Conservation (phyloP, 2,797 vertebrate species). For the Aulostomus chinensis region DNA sequence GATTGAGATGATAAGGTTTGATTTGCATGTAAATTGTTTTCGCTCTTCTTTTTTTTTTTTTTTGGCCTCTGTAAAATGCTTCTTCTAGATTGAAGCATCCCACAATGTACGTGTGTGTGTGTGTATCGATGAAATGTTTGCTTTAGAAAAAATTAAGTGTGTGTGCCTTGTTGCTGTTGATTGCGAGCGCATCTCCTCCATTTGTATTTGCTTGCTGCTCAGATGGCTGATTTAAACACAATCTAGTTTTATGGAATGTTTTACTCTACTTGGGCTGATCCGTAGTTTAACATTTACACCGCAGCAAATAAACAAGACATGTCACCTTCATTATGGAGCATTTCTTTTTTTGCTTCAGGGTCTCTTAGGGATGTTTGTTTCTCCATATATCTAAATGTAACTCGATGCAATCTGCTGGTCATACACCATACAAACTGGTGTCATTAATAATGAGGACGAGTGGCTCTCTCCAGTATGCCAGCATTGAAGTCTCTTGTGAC, state of each 20-base stretch:
- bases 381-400: no score
- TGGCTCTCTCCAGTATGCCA: slow-evolving; percentile 52
- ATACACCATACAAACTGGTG: slow-evolving; percentile 35
- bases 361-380: no score
- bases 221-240: slow-evolving; percentile 41
- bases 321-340: slow-evolving; percentile 17
- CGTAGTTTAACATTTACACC: slow-evolving; percentile 24
- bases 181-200: slow-evolving; percentile 32
- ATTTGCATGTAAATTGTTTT: slow-evolving; percentile 87
- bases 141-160: slow-evolving; percentile 4
- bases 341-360: no score
- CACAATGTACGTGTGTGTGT: slow-evolving; percentile 29
- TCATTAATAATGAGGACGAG: slow-evolving; percentile 72
- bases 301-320: slow-evolving; percentile 5
- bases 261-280: slow-evolving; percentile 7
- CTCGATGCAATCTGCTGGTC: slow-evolving; percentile 42
- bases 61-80: slow-evolving; percentile 44
- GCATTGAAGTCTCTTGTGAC: slow-evolving; percentile 53
- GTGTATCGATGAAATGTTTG: slow-evolving; percentile 38
- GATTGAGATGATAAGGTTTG: slow-evolving; percentile 81
- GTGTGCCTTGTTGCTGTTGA: slow-evolving; percentile 40
- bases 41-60: slow-evolving; percentile 55
- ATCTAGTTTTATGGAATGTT: slow-evolving; percentile 2
- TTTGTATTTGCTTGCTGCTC: slow-evolving; percentile 48
- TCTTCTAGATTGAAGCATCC: slow-evolving; percentile 42